Evolutionary conservation across 1,140 invertebrate species (phyloP), one percentile per base, ranked within the genome.

Genomic region (Bombyx mandarina): DNA sequence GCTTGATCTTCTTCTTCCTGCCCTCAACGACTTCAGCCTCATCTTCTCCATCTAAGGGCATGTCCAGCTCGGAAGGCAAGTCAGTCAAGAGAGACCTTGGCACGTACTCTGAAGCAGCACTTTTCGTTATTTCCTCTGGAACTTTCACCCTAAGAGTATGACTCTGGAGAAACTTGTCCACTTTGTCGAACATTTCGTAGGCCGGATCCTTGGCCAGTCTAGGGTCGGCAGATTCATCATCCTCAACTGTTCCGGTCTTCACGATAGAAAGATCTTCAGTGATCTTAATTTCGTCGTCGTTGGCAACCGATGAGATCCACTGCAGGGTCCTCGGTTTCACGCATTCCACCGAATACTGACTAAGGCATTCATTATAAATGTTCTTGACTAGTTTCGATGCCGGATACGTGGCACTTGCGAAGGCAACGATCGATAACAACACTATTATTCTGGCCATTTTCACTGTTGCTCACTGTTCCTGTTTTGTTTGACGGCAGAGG

Each of bases 301-400:
- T 89, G 35, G 89, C 81, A 4, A 92, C 92, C 26, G 90, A 83
- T 61, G 90, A 92, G 47, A 95, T 89, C 89, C 94, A 95, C 51
- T 91, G 86, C 60, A 95, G 75, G 10, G 94, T 90, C 79, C 93
- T 94, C 8, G 94, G 94, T 68, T 94, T 93, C 46, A 93, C 92
- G 82, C 94, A 95, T 54, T 88, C 88, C 52, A 91, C 82, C 49
- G 91, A 91, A 67, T 92, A 90, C 65, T 91, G 89, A 67, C 90
- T 90, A 9, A 93, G 70, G 69, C 92, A 93, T 77, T 89, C 87
- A 45, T 89, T 77, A 71, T 93, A 93, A 71, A 92, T 90, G 64
- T 92, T 91, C 56, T 82, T 82, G 8, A 90, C 82, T 67, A 93
- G 73, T 56, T 90, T 90, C 2, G 89, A 84, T 6, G 92, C 92